These are phyloP conservation scores for Nymphalis c-album DNA, from an alignment of 2,888 invertebrate species.

Conservation along the genomic window DNA sequence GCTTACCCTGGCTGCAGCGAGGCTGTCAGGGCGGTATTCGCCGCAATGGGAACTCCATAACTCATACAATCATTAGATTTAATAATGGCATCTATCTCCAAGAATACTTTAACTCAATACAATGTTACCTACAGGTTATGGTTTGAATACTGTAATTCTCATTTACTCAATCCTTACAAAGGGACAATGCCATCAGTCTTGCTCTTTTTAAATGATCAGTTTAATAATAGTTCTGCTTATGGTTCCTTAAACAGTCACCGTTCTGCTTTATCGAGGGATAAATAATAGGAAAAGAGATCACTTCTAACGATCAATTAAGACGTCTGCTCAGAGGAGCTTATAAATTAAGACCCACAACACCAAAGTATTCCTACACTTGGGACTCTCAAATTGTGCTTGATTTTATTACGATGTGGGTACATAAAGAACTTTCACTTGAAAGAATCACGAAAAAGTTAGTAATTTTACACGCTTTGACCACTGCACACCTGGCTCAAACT, in stretches of 20 bases:
- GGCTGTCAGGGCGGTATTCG: neutral
- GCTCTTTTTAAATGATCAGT: constrained; percentile 39
- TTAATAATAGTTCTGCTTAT: constrained; percentile 40
- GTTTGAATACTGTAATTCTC: constrained; percentile 28
- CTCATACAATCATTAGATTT: neutral
- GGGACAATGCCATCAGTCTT: constrained; percentile 14
- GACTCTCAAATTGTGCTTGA: constrained; percentile 42
- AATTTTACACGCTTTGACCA: too few relatives aligned
- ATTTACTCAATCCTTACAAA: constrained; percentile 14
- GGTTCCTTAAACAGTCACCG: constrained; percentile 43
- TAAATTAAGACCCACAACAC: constrained; percentile 39
- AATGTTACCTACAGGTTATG: constrained; percentile 28
- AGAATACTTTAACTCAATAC: constrained; percentile 34
- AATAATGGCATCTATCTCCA: constrained; percentile 23
- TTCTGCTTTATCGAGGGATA: constrained; percentile 44
- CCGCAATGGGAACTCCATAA: neutral
- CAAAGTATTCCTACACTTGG: constrained; percentile 45
- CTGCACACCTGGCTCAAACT: too few relatives aligned
- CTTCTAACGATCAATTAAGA: constrained; percentile 37
- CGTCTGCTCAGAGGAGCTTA: constrained; percentile 43
- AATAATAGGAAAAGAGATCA: constrained; percentile 40
- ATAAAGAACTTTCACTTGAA: too few relatives aligned
- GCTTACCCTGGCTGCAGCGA: neutral
- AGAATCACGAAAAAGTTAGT: too few relatives aligned
- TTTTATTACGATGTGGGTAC: neutral